phyloP scores from a whole-genome alignment of 2,797 vertebrate genomes.

The Cacajao melanocephalus region DNA sequence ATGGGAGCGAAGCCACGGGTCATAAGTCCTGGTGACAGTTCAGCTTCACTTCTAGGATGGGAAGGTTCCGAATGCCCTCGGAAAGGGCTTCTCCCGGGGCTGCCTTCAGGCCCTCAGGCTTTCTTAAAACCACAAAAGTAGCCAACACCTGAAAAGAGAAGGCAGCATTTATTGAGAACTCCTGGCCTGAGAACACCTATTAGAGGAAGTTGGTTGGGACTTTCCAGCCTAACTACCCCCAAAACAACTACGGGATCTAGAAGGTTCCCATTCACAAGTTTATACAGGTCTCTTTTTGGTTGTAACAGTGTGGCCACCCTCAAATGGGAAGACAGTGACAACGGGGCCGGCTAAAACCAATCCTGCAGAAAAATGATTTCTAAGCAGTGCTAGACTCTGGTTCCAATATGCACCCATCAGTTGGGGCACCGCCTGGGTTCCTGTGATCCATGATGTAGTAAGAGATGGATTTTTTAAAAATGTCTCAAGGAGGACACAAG shows the following conservation, averaged over 20 bases:
- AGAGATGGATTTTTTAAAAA: not conserved
- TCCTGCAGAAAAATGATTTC: not conserved
- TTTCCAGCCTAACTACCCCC: not conserved
- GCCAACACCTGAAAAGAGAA: conserved; percentile 69
- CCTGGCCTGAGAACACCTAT: not conserved
- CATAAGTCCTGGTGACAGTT: conserved; percentile 77
- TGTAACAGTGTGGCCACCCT: not conserved
- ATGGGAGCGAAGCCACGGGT: conserved; percentile 78
- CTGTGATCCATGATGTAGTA: not conserved
- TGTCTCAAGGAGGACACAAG: not conserved
- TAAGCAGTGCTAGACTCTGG: not conserved
- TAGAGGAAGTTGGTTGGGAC: not conserved
- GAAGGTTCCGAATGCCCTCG: not conserved
- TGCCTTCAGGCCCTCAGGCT: not conserved
- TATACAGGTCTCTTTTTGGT: not conserved
- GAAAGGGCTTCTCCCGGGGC: not conserved
- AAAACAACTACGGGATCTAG: not conserved
- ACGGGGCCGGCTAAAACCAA: not conserved
- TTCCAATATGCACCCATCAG: fast-evolving
- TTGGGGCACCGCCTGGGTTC: not conserved
- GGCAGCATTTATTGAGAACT: conserved; percentile 26
- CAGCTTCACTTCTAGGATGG: conserved; percentile 49
- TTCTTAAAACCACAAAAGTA: conserved; percentile 22
- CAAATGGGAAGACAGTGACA: not conserved
- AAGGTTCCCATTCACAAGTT: not conserved